Conservation (phyloP, 2,113 vertebrate species). For the Hystrix brachyura region DNA sequence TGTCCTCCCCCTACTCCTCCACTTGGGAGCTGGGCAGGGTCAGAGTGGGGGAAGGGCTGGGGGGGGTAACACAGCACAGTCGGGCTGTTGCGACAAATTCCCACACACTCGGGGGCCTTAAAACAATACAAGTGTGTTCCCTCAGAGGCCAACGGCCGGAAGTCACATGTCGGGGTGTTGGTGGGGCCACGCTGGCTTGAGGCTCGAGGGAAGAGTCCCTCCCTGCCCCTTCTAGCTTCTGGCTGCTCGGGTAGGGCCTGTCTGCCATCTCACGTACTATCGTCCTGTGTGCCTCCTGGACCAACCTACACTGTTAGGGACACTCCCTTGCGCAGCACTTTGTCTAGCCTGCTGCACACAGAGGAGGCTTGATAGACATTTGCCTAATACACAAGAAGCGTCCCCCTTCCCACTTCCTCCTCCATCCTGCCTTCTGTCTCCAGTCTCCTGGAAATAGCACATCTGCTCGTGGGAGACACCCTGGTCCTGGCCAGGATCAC, state of each 20-base stretch:
- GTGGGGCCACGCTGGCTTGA: not conserved
- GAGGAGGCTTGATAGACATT: not conserved
- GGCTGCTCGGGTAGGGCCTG: not conserved
- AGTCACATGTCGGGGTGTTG: not conserved
- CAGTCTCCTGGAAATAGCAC: not conserved
- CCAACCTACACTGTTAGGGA: too few species aligned
- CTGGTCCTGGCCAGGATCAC: not conserved
- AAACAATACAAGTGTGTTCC: not conserved
- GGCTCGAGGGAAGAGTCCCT: not conserved
- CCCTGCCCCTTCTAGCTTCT: too few species aligned
- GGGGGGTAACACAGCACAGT: fast-evolving
- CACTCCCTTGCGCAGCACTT: fast-evolving
- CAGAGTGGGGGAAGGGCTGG: not conserved
- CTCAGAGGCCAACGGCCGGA: too few species aligned
- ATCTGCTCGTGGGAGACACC: not conserved
- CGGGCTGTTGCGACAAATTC: not conserved
- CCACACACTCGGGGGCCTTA: not conserved
- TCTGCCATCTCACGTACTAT: too few species aligned
- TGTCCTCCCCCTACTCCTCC: not conserved
- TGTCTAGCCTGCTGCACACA: fast-evolving
- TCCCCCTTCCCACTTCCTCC: not conserved
- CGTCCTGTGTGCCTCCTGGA: not conserved
- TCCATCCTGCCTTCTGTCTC: not conserved
- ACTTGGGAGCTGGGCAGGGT: not conserved
- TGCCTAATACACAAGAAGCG: not conserved